Base-by-base conservation (phyloP, 2,113 vertebrate species). In the Menidia beryllina region DNA sequence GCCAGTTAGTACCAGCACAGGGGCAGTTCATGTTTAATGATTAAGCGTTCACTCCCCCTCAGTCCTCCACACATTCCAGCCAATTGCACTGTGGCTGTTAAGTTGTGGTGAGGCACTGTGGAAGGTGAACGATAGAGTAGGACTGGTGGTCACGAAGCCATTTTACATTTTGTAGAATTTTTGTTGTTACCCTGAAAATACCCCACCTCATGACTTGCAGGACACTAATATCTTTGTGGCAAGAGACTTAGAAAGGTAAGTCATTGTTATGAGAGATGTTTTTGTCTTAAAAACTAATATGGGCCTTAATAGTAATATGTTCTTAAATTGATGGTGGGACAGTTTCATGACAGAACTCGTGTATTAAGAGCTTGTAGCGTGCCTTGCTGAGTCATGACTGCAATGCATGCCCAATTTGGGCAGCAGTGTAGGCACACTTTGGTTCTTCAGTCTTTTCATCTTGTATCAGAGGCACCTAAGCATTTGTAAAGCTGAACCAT, bases 11-110 rank as follows among this genome's bases (percentile, higher is more conserved):
- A 58, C 24, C 75, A 75, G 71, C 60, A 52, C 66, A 57, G 57
- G 27, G 64, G 79, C 25, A 41, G 51, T 47, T 75, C 70, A 59
- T 75, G 90, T 85, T 92, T 92, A 93, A 93, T 93, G 68, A 86
- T 90, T 93, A 90, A 91, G 64, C 88, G 79, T 63, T 71, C 50
- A 62, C 77, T 62, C 69, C 78, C 76, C 59, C 62, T 56, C 62
- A 51, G 15, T 57, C 71, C 57, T 69, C 49, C 47, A 58, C 75
- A 61, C 55, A 67, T 62, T 59, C 45, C 76, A 75, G 62, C 69
- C 72, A 65, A 45, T 47, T 26, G 27, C 34, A 30, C 66, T 48
- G 69, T 56, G 74, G 6, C 9, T 58, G 67, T 34, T 13, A 14
- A 65, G 36, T 53, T 13, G 47, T 24, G 62, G 67, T 77, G 75